phyloP scores from a whole-genome alignment of 2,888 invertebrate species.

The Chromoteleia sp. region DNA sequence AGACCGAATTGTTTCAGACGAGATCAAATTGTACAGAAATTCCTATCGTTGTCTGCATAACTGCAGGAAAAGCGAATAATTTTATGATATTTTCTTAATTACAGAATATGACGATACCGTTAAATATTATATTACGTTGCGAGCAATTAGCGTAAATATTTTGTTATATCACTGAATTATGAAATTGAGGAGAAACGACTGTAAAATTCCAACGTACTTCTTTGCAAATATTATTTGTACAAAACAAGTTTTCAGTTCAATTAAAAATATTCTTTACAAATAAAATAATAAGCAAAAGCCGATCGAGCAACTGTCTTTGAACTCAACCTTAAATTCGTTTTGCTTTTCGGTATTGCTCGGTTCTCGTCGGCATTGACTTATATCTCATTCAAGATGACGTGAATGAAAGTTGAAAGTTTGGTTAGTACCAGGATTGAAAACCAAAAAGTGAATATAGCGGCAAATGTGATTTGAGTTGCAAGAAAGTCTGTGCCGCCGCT shows the following conservation, averaged over 20 bases:
- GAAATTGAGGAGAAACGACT: too few species aligned
- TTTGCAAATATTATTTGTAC: too few species aligned
- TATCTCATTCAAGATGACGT: slow-evolving; percentile 58
- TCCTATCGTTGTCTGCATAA: slow-evolving; percentile 27
- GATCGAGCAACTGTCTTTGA: background rate
- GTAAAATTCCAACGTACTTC: too few species aligned
- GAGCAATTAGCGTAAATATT: too few species aligned
- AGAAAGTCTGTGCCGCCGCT: slow-evolving; percentile 56
- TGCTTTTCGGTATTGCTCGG: slow-evolving; percentile 16
- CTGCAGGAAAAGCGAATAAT: slow-evolving; percentile 12
- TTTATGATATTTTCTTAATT: slow-evolving; percentile 10
- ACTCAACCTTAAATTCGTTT: slow-evolving; percentile 20
- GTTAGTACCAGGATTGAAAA: slow-evolving; percentile 65
- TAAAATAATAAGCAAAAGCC: background rate
- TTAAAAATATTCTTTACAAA: too few species aligned
- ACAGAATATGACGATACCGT: background rate
- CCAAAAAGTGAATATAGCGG: slow-evolving; percentile 68
- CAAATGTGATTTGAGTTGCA: slow-evolving; percentile 68
- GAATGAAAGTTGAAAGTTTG: slow-evolving; percentile 64
- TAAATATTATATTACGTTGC: too few species aligned
- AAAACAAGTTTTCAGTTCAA: too few species aligned
- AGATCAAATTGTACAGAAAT: slow-evolving; percentile 39
- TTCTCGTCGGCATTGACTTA: slow-evolving; percentile 41
- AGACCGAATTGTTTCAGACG: slow-evolving; percentile 41
- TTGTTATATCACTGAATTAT: too few species aligned